Base-by-base conservation (phyloP, 2,888 invertebrate genomes). In the Cerastis rubricosa region DNA sequence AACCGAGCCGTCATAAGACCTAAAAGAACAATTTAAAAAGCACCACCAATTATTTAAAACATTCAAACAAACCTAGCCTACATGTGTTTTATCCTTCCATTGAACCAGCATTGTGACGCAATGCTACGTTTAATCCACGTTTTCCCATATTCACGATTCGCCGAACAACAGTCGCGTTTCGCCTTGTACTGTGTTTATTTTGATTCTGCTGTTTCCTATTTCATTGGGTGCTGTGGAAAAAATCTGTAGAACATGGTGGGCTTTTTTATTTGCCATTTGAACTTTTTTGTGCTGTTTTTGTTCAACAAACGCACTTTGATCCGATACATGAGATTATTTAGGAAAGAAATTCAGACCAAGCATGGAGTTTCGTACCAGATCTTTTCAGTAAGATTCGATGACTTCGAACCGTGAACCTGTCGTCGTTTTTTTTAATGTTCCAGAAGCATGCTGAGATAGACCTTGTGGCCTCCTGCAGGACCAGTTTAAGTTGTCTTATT, bases 131-230 rank as follows among this genome's bases (percentile, higher is more conserved):
- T 67, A 71, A 75, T 71, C 59, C 66, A 70, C 75, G 67, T 78
- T 45, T 68, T 14, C 76, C 63, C 51, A 78, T 67, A 84, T 86
- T 76, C 68, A 65, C 79, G 69, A 51, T 54, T 65, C 75, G 63
- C 14, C 66, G 81, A 73, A 66, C 63, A 74, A 63, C 66, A 29
- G 43, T 59, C 45, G 19, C 54, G 63, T 59, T 69, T 69, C 68
- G 29, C 54, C 8, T n/a, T n/a, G n/a, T n/a, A n/a, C 29, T 11
- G 40, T 64, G 25, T 85, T 76, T 85, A 79, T 76, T 84, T 75
- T 76, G 76, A 71, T 74, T 68, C 59, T 71, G 12, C 61, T 70
- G 49, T 67, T 73, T 71, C 54, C 67, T 49, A 71, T 84, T 81
- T 61, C 65, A 57, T 68, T 68, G 22, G 63, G 8, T 63, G 25